These are phyloP conservation scores for Listronotus bonariensis DNA, from an alignment of 1,140 invertebrate genomes.

Conservation along the genomic window DNA sequence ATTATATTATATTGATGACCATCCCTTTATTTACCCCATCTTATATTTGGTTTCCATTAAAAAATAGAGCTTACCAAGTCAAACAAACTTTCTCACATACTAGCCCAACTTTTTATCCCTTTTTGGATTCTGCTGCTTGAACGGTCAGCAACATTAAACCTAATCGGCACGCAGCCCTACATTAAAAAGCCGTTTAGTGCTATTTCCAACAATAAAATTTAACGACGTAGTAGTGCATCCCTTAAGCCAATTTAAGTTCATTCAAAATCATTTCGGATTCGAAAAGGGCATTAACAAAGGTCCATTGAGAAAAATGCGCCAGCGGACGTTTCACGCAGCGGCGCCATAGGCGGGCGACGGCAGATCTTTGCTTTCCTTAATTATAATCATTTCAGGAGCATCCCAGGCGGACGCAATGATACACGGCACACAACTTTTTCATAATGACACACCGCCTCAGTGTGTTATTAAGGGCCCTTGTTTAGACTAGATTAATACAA, in stretches of 20 bases:
- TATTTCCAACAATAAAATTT: constrained; percentile 36
- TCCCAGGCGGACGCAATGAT: constrained; percentile 26
- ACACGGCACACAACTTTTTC: constrained; percentile 30
- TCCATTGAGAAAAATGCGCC: constrained; percentile 39
- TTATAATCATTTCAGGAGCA: constrained; percentile 44
- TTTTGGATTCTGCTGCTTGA: constrained; percentile 2
- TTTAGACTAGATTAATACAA: constrained; percentile 24
- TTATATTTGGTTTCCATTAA: too few species aligned
- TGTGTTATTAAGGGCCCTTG: constrained; percentile 37
- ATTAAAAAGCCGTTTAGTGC: constrained; percentile 33
- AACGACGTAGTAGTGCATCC: constrained; percentile 36
- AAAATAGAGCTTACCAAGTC: too few species aligned
- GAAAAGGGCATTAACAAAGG: constrained; percentile 38
- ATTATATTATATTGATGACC: too few species aligned
- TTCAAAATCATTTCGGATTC: constrained; percentile 40
- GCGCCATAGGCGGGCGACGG: constrained; percentile 46
- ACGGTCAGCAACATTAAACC: constrained; percentile 23
- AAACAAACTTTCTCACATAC: neutral
- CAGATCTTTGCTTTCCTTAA: constrained; percentile 37
- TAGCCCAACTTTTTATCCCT: neutral
- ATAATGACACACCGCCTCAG: constrained; percentile 38
- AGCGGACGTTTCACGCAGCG: constrained; percentile 33
- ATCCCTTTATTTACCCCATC: too few species aligned
- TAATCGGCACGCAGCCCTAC: constrained; percentile 26
- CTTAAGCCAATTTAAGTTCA: constrained; percentile 45